A percentile compares a stretch with the other conserved stretches of the same genome.
Evolutionary conservation across 2,113 vertebrate genomes (phyloP).

Genomic region (Scytalopus superciliaris): DNA sequence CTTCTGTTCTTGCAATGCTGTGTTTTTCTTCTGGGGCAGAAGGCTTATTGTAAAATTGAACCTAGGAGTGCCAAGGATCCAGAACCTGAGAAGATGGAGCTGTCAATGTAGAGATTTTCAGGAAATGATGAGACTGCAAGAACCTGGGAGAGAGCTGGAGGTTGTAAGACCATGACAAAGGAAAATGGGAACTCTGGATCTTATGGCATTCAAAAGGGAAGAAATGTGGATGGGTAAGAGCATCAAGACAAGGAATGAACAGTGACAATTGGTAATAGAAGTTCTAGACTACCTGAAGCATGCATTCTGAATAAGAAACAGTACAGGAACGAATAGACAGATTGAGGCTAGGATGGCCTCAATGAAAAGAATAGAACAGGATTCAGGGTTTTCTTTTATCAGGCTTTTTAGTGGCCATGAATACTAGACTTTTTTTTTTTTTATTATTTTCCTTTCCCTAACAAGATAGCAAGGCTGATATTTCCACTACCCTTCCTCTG

Average conservation of each 20-base stretch:
- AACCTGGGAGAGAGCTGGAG: fast-evolving
- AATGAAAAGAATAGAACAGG: neutral
- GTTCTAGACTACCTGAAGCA: neutral
- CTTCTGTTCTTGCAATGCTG: neutral
- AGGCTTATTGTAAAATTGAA: neutral
- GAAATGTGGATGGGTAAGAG: neutral
- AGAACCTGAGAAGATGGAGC: neutral
- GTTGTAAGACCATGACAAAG: neutral
- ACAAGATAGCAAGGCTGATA: neutral
- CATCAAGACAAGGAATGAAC: neutral
- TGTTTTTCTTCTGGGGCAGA: neutral
- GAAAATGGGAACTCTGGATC: neutral
- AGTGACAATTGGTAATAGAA: neutral
- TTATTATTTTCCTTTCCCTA: neutral
- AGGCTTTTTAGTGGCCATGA: neutral
- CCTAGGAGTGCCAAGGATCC: neutral
- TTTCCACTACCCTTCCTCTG: neutral
- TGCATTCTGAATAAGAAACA: neutral
- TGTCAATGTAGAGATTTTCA: neutral
- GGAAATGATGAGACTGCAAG: neutral
- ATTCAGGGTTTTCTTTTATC: neutral
- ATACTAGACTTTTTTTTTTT: neutral
- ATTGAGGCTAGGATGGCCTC: neutral
- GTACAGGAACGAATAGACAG: neutral
- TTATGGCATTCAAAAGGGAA: neutral